Evolutionary conservation across 2,113 vertebrate genomes (phyloP).

Genomic region (Pardalotus punctatus): DNA sequence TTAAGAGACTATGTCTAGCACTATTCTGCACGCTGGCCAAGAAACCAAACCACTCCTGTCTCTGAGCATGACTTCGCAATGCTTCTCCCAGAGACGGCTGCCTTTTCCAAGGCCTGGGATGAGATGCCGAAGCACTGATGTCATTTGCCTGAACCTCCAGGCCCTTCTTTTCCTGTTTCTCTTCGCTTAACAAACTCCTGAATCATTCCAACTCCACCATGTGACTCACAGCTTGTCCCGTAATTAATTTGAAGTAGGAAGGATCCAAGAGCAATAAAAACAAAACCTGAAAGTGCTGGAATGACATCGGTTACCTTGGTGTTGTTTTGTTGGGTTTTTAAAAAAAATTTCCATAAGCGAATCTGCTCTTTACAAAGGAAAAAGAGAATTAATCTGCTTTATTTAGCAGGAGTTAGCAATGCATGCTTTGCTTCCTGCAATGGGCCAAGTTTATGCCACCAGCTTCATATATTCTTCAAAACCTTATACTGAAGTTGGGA

Average conservation of each 20-base stretch:
- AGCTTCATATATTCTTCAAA: background rate
- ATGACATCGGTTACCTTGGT: background rate
- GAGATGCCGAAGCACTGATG: slow-evolving; percentile 31
- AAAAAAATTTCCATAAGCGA: background rate
- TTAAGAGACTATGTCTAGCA: background rate
- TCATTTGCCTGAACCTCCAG: slow-evolving; percentile 21
- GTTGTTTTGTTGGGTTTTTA: background rate
- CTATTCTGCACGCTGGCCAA: background rate
- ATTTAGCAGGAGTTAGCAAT: slow-evolving; percentile 15
- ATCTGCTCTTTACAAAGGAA: slow-evolving; percentile 5
- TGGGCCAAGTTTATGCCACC: background rate
- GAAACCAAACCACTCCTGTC: background rate
- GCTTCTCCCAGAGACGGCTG: background rate
- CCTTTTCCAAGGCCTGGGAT: background rate
- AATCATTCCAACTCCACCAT: slow-evolving; percentile 34
- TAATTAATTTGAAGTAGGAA: slow-evolving; percentile 52
- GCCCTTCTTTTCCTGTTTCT: slow-evolving; percentile 52
- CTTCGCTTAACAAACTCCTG: background rate
- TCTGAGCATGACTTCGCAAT: background rate
- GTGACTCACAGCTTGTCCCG: slow-evolving; percentile 26
- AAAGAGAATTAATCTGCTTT: slow-evolving; percentile 17
- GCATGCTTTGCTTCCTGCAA: background rate
- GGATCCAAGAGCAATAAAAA: slow-evolving; percentile 12
- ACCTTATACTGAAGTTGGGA: background rate
- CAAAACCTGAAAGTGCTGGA: slow-evolving; percentile 21